phyloP scores from a whole-genome alignment of 2,888 invertebrate genomes.

The Vesta saturnalis region DNA sequence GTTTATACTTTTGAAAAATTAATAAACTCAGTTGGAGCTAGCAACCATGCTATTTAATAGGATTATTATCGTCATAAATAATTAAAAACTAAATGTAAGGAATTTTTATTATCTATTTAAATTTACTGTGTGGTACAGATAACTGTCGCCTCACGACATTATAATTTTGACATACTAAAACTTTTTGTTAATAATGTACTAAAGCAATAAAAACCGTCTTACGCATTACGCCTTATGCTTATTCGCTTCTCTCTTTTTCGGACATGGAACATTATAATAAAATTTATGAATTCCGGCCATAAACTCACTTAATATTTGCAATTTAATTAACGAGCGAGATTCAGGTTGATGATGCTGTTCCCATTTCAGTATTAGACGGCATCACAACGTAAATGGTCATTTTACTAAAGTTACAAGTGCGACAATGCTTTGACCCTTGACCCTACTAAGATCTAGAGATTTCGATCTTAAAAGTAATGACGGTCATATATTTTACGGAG shows the following conservation, averaged over 20 bases:
- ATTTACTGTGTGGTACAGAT: background rate
- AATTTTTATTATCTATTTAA: constrained; percentile 1
- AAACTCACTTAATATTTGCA: constrained; percentile 25
- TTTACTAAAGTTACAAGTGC: constrained; percentile 39
- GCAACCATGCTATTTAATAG: background rate
- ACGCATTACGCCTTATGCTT: constrained; percentile 1
- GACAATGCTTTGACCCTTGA: constrained; percentile 42
- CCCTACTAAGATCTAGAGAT: constrained; percentile 35
- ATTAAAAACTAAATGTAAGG: background rate
- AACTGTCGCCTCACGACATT: background rate
- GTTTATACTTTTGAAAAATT: too few species aligned
- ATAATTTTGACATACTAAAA: background rate
- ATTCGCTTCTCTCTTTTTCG: constrained; percentile 16
- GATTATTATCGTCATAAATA: background rate
- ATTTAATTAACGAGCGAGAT: constrained; percentile 27
- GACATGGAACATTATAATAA: constrained; percentile 13
- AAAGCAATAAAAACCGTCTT: constrained; percentile 9
- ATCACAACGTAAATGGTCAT: constrained; percentile 36
- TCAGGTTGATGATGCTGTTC: constrained; percentile 13
- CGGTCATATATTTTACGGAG: constrained; percentile 42
- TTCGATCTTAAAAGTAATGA: constrained; percentile 42
- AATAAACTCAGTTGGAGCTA: background rate
- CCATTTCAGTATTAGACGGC: constrained; percentile 26
- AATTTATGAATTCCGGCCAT: constrained; percentile 34
- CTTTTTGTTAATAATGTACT: background rate